phyloP scores from a whole-genome alignment of 2,888 invertebrate species.

The Melanchra persicariae region DNA sequence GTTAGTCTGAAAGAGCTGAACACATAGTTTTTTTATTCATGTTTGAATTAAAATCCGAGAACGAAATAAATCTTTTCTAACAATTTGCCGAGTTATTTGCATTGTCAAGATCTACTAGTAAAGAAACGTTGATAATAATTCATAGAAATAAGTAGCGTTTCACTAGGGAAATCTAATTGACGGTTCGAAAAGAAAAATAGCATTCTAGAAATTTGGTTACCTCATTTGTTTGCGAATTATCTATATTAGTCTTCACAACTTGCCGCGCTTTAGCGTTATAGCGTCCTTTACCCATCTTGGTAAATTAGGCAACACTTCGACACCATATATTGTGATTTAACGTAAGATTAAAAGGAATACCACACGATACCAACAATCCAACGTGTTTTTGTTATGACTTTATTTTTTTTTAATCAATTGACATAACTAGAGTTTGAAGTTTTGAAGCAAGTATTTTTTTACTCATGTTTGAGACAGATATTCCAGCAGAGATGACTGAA shows the following conservation, averaged over 20 bases:
- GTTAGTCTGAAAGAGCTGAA: background rate
- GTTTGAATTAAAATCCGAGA: background rate
- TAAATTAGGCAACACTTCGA: constrained; percentile 1
- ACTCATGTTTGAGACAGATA: too few relatives aligned
- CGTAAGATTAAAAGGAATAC: background rate
- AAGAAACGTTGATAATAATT: background rate
- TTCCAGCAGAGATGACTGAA: too few relatives aligned
- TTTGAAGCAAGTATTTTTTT: too few relatives aligned
- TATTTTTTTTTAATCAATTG: constrained; percentile 51
- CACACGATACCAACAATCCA: constrained; percentile 21
- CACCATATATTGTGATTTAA: too few relatives aligned
- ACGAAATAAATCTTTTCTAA: background rate
- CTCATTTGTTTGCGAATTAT: constrained; percentile 93
- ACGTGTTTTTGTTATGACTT: constrained; percentile 79
- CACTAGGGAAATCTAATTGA: background rate
- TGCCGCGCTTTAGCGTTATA: constrained; percentile 95
- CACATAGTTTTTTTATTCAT: background rate
- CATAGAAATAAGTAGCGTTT: background rate
- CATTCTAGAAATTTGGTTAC: constrained; percentile 80
- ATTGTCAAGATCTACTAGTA: background rate
- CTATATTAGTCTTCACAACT: constrained; percentile 93
- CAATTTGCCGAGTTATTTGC: too few relatives aligned
- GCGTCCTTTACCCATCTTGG: constrained; percentile 93
- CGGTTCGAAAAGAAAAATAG: background rate
- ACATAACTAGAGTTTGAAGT: background rate